Percentiles rank a stretch among this genome's conserved stretches.
These are phyloP conservation scores for Leistus spinibarbis DNA, from an alignment of 2,888 invertebrate species.

Conservation along the genomic window DNA sequence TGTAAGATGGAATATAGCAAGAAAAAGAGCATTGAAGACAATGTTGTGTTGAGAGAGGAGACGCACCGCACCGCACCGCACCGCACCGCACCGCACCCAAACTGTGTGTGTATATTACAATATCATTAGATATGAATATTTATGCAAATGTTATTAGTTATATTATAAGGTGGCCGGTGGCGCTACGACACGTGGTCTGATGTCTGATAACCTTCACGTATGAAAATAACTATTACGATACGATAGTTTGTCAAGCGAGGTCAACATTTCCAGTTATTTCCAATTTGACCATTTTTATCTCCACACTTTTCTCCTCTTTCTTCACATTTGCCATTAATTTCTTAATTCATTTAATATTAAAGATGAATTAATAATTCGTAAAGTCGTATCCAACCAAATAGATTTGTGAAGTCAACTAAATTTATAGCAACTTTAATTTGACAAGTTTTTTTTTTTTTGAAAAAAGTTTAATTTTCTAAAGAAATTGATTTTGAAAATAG, in stretches of 20 bases:
- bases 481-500: too few species aligned
- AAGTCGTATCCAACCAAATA: too few species aligned
- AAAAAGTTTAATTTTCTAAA: too few species aligned
- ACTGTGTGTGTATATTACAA: slow-evolving; percentile 16
- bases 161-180: slow-evolving; percentile 16
- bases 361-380: too few species aligned
- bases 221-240: slow-evolving; percentile 35
- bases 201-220: slow-evolving; percentile 28
- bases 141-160: slow-evolving; percentile 27
- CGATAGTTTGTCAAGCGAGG: slow-evolving; percentile 19
- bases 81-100: too few species aligned
- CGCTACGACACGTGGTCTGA: slow-evolving; percentile 13
- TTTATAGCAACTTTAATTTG: too few species aligned
- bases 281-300: not conserved
- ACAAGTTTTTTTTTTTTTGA: too few species aligned
- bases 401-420: too few species aligned
- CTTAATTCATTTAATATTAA: too few species aligned
- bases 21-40: not conserved
- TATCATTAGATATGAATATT: slow-evolving; percentile 33
- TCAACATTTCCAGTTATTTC: not conserved
- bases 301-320: not conserved
- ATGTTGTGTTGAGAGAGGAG: not conserved
- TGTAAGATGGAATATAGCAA: slow-evolving; percentile 11
- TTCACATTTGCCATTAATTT: too few species aligned
- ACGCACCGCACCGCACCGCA: too few species aligned